Evolutionary conservation across 2,888 invertebrate genomes (phyloP).

Genomic region (Callosobruchus maculatus): DNA sequence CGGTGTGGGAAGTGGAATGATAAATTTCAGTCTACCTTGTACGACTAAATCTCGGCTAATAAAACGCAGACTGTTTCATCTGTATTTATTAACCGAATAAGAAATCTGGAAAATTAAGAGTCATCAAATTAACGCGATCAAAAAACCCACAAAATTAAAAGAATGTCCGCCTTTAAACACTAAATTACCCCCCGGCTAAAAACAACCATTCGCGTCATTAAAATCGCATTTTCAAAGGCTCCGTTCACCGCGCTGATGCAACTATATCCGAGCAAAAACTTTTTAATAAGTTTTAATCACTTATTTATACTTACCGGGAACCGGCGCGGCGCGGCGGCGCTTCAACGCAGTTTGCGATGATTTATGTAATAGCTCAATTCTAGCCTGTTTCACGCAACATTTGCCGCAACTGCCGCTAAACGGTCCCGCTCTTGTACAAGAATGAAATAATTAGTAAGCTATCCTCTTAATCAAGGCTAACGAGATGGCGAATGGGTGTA

Average conservation of each 20-base stretch:
- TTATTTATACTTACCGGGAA: not conserved
- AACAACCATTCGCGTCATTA: not conserved
- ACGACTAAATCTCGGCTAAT: too few relatives aligned
- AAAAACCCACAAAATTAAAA: not conserved
- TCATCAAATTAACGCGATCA: not conserved
- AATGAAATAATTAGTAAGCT: not conserved
- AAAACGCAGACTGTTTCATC: too few relatives aligned
- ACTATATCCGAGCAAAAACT: not conserved
- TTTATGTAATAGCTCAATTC: not conserved
- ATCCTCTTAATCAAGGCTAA: not conserved
- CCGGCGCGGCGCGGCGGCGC: not conserved
- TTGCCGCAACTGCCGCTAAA: not conserved
- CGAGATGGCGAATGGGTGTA: not conserved
- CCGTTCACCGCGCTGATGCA: not conserved
- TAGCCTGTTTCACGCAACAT: not conserved
- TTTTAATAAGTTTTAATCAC: not conserved
- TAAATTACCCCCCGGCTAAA: not conserved
- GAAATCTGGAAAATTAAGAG: not conserved
- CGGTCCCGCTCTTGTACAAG: not conserved
- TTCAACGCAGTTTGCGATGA: not conserved
- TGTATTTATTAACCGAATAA: too few relatives aligned
- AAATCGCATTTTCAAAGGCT: not conserved
- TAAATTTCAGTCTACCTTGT: too few relatives aligned
- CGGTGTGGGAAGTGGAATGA: too few relatives aligned
- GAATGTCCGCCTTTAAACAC: not conserved